Percentiles rank a stretch among this genome's conserved stretches.
Conservation (phyloP, 2,888 invertebrate genomes). For the Nebria brevicollis region DNA sequence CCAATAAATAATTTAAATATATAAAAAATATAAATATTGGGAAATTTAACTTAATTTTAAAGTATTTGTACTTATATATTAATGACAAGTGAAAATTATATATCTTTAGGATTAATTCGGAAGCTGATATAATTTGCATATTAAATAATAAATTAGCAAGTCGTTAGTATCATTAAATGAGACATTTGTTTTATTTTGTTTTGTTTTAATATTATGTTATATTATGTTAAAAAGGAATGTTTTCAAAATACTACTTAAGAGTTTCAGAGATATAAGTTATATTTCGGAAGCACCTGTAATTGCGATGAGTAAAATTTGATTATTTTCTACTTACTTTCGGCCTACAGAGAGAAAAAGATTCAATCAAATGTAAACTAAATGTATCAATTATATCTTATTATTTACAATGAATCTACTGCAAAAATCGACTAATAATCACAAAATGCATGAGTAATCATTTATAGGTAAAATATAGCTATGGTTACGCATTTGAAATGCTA, state of each 20-base stretch:
- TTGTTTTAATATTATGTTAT: neutral
- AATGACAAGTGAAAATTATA: neutral
- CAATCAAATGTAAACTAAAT: neutral
- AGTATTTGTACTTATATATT: too few relatives aligned
- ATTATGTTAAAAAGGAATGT: constrained; percentile 1
- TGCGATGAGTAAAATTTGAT: neutral
- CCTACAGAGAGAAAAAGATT: neutral
- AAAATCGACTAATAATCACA: neutral
- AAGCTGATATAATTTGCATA: neutral
- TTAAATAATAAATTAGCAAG: neutral
- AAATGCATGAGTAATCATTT: neutral
- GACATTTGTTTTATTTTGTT: neutral
- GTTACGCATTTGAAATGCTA: neutral
- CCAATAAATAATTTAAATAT: too few relatives aligned
- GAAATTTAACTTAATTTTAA: too few relatives aligned
- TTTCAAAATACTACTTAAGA: neutral
- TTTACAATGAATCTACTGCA: neutral
- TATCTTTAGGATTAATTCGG: neutral
- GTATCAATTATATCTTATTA: neutral
- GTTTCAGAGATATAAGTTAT: neutral
- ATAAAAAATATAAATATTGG: too few relatives aligned
- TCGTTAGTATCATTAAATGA: neutral
- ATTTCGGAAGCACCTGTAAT: neutral
- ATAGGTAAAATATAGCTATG: neutral
- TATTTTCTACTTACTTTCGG: neutral